Evolutionary conservation across 2,113 vertebrate species (phyloP).

Genomic region (Cricetomys ansorgei): DNA sequence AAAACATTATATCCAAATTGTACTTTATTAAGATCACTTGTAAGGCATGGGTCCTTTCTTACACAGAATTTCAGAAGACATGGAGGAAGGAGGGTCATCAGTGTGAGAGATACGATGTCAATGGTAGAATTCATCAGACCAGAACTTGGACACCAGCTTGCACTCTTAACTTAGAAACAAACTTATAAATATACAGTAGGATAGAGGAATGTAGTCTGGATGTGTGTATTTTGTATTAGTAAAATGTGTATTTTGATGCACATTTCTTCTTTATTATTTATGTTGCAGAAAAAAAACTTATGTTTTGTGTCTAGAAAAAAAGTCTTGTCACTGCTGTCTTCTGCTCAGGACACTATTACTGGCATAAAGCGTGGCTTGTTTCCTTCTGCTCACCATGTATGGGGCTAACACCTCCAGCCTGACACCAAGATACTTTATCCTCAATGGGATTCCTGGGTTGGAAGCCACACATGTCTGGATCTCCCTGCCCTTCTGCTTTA

Average conservation of each 20-base stretch:
- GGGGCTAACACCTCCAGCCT: constrained; percentile 23
- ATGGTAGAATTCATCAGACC: too few species aligned
- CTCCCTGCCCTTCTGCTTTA: constrained; percentile 64
- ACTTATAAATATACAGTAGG: neutral
- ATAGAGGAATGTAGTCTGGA: neutral
- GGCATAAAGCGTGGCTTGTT: neutral
- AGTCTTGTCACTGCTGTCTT: neutral
- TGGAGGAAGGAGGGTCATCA: too few species aligned
- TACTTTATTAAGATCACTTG: too few species aligned
- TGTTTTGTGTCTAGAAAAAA: neutral
- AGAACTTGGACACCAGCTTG: neutral
- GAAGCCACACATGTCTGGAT: constrained; percentile 66
- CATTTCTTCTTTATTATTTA: neutral
- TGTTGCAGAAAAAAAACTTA: neutral
- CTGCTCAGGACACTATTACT: neutral
- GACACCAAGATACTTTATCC: constrained; percentile 55
- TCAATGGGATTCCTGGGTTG: constrained; percentile 55
- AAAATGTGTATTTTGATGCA: too few species aligned
- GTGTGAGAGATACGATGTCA: too few species aligned
- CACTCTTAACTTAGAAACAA: neutral
- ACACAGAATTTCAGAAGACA: too few species aligned
- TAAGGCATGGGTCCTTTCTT: too few species aligned
- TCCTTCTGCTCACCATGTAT: neutral
- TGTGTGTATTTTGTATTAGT: too few species aligned
- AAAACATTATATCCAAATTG: too few species aligned